Conservation (phyloP, 2,113 vertebrate genomes). For the Triplophysa tibetana region DNA sequence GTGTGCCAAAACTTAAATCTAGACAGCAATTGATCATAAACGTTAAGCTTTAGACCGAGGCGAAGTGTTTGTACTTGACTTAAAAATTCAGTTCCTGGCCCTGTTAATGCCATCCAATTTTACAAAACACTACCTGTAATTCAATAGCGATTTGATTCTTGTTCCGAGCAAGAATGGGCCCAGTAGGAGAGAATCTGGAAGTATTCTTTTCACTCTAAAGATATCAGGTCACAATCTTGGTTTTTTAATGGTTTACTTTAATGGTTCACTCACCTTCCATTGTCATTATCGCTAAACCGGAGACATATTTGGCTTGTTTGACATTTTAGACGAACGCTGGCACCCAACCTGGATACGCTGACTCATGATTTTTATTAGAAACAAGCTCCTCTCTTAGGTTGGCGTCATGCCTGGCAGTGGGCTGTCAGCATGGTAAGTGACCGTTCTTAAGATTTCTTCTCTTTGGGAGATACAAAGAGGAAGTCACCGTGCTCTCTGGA, state of each 20-base stretch:
- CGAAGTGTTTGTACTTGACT: slow-evolving; percentile 18
- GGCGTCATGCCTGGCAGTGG: slow-evolving; percentile 36
- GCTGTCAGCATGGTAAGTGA: slow-evolving; percentile 49
- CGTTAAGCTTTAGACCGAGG: neutral
- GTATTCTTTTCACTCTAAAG: slow-evolving; percentile 10
- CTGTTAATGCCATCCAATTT: slow-evolving; percentile 22
- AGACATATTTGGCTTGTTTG: slow-evolving; percentile 38
- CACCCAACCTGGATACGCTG: slow-evolving; percentile 23
- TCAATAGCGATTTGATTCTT: neutral
- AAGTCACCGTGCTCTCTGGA: slow-evolving; percentile 24
- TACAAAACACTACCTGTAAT: slow-evolving; percentile 1
- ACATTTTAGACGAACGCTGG: slow-evolving; percentile 36
- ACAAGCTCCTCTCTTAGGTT: slow-evolving; percentile 11
- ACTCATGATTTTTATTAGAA: slow-evolving; percentile 41
- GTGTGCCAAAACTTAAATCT: neutral
- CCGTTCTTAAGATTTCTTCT: slow-evolving; percentile 48
- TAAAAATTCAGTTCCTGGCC: neutral
- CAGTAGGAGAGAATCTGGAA: neutral
- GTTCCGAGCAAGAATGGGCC: neutral
- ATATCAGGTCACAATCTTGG: slow-evolving; percentile 24
- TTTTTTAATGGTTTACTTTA: slow-evolving; percentile 26
- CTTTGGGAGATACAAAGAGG: slow-evolving; percentile 49
- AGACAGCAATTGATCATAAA: slow-evolving; percentile 16
- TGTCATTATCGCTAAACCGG: slow-evolving; percentile 35
- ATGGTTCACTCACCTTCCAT: slow-evolving; percentile 23